Base-by-base conservation (phyloP, 1,140 invertebrate genomes). In the Gryon sp. region DNA sequence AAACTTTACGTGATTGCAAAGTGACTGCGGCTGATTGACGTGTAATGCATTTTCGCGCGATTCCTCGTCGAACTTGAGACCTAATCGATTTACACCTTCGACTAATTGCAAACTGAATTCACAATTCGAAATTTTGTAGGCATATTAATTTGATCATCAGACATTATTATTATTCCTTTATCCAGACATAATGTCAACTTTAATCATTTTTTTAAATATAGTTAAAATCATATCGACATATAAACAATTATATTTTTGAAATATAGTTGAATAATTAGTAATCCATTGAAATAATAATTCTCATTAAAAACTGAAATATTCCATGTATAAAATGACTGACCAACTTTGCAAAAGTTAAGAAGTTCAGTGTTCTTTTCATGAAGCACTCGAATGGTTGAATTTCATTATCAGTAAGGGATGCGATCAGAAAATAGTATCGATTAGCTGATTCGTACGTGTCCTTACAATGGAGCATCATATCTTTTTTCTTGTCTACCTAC, bases 51-150 rank as follows among this genome's bases (percentile, higher is more conserved):
- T 65, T 72, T 66, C 62, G 40, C 72, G 60, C 70, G 52, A 66
- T 59, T 59, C 32, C 69, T 50, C 59, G 46, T 72, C 68, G 75
- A 77, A 77, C 62, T 68, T 55, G 62, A 72, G 41, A 55, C 40
- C 40, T 77, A 77, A 73, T 78, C 76, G 76, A 78, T 78, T 78
- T 78, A 78, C 76, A 78, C 76, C 76, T 78, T 50, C 18, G 26
- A 74, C 65, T 78, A 78, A 78, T 78, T 74, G 45, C 62, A 20
- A 57, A 30, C 65, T 70, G 50, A 73, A 63, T 73, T 73, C 57
- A 34, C 75, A 57, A 50, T 62, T 30, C 18, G 55, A 73, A n/a
- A 48, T 50, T 65, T 65, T 48, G 45, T 19, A 38, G 55, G 55
- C 36, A 52, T 55, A 75, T 66, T 75, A 75, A 68, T 75, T 62